Evolutionary conservation across 1,140 invertebrate genomes (phyloP), one percentile per base, ranked within the genome.

Genomic region (Drepana arcuata): DNA sequence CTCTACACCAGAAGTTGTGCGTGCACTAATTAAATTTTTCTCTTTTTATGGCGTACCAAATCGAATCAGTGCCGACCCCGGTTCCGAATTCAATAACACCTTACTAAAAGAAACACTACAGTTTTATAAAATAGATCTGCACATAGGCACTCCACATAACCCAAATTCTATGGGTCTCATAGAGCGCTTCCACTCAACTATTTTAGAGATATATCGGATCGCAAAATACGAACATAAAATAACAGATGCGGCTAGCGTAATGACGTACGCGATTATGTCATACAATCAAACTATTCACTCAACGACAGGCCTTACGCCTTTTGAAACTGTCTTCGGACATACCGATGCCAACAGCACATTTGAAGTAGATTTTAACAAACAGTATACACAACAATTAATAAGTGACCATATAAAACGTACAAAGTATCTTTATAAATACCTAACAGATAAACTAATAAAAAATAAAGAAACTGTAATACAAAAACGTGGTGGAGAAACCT

Each of bases 81-180:
- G 61, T 25, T 28, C 47, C 0, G 58, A 63, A 48, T 62, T 63
- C 26, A 67, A 57, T 28, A 63, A 63, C 36, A 33, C 7, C 6
- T 23, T 57, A 31, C 31, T 63, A 3, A 53, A 50, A 18, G 58
- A 62, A 38, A 27, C 45, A 11, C 27, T 52, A 10, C 7, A 5
- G 9, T 34, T 63, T 16, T 43, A 67, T 30, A 67, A 63, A 47
- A 47, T 60, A 3, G 32, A 60, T n/a, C n/a, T 62, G n/a, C 52
- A 66, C n/a, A 59, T 69, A 13, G 42, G 42, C 5, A 64, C 62
- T 2, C 46, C 54, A 7, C 42, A 62, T 27, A 67, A 62, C 13
- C 62, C 65, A 1, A 60, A 67, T 39, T 69, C 64, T 4, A 72
- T 58, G 38, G 65, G 56, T 12, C 10, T 59, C 1, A 26, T 65